Conservation (phyloP, 92 coral and sea anemone species). For the Epizoanthus stellaris region DNA sequence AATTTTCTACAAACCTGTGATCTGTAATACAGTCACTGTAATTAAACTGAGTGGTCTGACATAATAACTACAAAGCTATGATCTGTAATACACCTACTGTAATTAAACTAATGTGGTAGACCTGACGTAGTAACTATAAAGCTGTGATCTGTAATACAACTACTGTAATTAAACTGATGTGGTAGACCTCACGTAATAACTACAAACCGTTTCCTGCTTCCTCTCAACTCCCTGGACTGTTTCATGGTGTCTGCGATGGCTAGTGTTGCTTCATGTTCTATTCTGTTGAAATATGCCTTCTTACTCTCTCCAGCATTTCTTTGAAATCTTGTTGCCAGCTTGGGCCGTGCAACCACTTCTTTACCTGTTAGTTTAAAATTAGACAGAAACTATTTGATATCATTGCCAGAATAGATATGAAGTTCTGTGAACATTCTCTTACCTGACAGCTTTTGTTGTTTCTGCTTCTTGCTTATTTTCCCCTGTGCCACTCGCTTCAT, state of each 20-base stretch:
- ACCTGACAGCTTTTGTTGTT: conserved; percentile 19
- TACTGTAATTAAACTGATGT: background rate
- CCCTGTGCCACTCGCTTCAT: conserved; percentile 18
- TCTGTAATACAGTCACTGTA: too few relatives aligned
- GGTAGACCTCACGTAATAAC: background rate
- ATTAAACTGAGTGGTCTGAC: background rate
- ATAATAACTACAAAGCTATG: background rate
- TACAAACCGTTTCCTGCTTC: conserved; percentile 79
- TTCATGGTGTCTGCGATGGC: conserved; percentile 72
- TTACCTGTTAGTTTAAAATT: conserved; percentile 1
- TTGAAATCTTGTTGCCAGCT: conserved; percentile 51
- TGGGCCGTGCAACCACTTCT: conserved; percentile 7
- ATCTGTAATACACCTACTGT: too few relatives aligned
- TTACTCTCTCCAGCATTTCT: conserved; percentile 77
- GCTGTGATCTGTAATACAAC: background rate
- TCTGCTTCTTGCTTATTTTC: background rate
- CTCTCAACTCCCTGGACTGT: conserved; percentile 71
- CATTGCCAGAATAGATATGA: background rate
- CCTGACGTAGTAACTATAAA: background rate
- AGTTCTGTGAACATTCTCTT: background rate
- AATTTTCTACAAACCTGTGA: too few relatives aligned
- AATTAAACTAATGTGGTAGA: too few relatives aligned
- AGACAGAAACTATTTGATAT: background rate
- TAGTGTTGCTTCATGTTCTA: conserved; percentile 78
- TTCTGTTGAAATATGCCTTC: conserved; percentile 72